These are phyloP conservation scores for Coregonus sp. DNA, from an alignment of 2,797 vertebrate species.

Conservation along the genomic window DNA sequence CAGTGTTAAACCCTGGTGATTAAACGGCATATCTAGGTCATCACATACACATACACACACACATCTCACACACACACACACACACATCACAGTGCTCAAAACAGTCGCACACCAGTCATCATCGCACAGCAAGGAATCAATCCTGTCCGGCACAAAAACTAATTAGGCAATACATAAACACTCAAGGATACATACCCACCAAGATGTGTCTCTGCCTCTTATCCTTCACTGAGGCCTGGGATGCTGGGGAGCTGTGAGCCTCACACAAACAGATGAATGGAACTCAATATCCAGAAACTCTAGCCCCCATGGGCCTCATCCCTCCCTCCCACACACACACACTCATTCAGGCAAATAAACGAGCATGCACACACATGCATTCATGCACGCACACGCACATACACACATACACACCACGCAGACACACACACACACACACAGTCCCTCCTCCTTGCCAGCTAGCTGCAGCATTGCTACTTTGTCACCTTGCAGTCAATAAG, in stretches of 20 bases:
- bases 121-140: slow-evolving; percentile 1
- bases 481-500: slow-evolving; percentile 65
- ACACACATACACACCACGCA: slow-evolving; percentile 33
- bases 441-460: slow-evolving; percentile 14
- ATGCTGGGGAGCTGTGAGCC: slow-evolving; percentile 29
- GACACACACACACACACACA: slow-evolving; percentile 28
- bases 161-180: slow-evolving; percentile 60
- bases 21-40: not conserved
- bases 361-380: too few species aligned
- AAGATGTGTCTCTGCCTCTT: slow-evolving; percentile 29
- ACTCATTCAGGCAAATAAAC: too few species aligned
- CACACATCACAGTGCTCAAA: not conserved
- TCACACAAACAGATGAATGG: slow-evolving; percentile 55
- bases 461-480: slow-evolving; percentile 36
- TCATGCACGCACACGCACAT: not conserved
- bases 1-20: not conserved
- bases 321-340: too few species aligned
- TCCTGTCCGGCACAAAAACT: slow-evolving; percentile 37
- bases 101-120: not conserved
- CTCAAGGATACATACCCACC: slow-evolving; percentile 47
- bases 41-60: not conserved
- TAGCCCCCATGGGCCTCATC: not conserved
- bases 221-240: slow-evolving; percentile 41
- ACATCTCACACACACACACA: not conserved
- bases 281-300: slow-evolving; percentile 35